A percentile compares a stretch with the other conserved stretches of the same genome.
These are phyloP conservation scores for Ophion ellenae DNA, from an alignment of 2,888 invertebrate species.

Conservation along the genomic window DNA sequence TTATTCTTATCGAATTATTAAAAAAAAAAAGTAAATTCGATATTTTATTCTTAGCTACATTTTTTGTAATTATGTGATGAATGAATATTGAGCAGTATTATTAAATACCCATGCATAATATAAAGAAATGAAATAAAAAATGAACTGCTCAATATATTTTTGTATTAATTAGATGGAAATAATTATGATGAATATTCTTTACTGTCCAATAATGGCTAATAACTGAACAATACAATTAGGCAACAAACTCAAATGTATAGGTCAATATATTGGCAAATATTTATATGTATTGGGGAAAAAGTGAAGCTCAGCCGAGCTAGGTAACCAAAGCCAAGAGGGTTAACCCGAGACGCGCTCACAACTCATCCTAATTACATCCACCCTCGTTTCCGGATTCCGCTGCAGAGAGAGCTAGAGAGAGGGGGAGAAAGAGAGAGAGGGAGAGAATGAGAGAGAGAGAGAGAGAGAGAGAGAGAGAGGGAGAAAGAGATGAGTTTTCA, in stretches of 20 bases:
- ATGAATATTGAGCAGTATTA: no score
- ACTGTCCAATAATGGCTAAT: not conserved
- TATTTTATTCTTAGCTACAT: no score
- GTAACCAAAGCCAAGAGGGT: slow-evolving; percentile 39
- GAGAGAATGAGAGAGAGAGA: slow-evolving; percentile 14
- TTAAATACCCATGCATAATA: no score
- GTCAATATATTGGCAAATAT: not conserved
- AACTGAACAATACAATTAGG: not conserved
- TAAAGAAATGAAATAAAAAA: no score
- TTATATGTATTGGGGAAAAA: slow-evolving; percentile 21
- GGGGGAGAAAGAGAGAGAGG: slow-evolving; percentile 8
- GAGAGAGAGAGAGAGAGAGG: slow-evolving; percentile 34
- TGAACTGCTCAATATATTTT: no score
- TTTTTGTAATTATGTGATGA: no score
- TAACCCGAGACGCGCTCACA: slow-evolving; percentile 73
- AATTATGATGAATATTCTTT: no score
- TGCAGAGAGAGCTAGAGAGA: not conserved
- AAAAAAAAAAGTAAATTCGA: no score
- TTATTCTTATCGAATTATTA: no score
- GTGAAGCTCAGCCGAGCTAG: slow-evolving; percentile 45
- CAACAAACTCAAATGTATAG: not conserved
- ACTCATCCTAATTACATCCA: slow-evolving; percentile 81
- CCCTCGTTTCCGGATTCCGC: slow-evolving; percentile 78
- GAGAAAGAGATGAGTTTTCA: slow-evolving; percentile 66
- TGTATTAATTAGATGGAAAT: no score